phyloP scores from a whole-genome alignment of 1,140 invertebrate species.

The Marisa cornuarietis region DNA sequence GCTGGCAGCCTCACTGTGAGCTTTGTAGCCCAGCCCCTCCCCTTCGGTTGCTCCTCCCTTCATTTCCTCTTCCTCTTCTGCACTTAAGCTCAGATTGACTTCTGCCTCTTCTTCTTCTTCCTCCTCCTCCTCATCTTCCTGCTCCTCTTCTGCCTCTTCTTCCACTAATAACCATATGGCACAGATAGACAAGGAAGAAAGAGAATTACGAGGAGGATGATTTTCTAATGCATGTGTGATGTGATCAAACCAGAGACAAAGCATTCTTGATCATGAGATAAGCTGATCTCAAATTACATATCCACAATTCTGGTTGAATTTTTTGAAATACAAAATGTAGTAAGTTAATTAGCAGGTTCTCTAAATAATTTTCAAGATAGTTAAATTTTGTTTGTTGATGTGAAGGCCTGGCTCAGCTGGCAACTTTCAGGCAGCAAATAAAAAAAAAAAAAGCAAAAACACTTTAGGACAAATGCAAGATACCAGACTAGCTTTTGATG shows the following conservation, averaged over 20 bases:
- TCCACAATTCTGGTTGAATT: too few species aligned
- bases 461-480: too few species aligned
- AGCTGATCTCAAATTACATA: too few species aligned
- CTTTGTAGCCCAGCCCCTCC: constrained; percentile 55
- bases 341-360: too few species aligned
- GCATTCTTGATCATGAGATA: neutral
- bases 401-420: too few species aligned
- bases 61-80: constrained; percentile 37
- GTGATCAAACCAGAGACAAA: neutral
- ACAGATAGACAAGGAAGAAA: neutral
- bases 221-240: neutral
- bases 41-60: constrained; percentile 27
- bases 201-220: neutral
- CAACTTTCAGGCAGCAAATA: too few species aligned
- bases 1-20: constrained; percentile 56
- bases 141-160: constrained; percentile 8
- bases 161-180: too few species aligned
- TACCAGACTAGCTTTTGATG: too few species aligned
- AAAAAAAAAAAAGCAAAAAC: too few species aligned
- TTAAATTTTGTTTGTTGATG: too few species aligned
- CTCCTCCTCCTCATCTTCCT: constrained; percentile 19
- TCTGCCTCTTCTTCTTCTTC: constrained; percentile 28
- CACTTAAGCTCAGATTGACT: constrained; percentile 32
- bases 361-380: too few species aligned
- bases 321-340: too few species aligned